Conservation (phyloP, 2,113 vertebrate species). For the Zootoca vivipara region DNA sequence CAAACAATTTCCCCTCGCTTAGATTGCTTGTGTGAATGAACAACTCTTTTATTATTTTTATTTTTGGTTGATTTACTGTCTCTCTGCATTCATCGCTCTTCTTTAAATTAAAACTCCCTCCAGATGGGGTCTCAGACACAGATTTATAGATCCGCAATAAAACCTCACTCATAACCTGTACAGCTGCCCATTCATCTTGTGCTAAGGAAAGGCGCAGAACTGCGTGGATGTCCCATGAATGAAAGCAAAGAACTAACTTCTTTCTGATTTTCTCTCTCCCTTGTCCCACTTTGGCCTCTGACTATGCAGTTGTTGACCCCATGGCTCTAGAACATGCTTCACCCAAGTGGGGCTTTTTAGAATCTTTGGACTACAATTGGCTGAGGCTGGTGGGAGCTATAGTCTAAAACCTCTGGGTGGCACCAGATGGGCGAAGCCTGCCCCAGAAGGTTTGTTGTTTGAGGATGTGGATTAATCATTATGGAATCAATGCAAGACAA, state of each 20-base stretch:
- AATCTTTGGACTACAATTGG: too few relatives aligned
- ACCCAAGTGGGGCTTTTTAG: too few relatives aligned
- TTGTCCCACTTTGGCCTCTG: conserved; percentile 36
- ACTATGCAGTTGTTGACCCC: neutral
- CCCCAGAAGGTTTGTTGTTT: neutral
- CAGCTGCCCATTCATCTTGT: conserved; percentile 79
- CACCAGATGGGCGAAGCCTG: too few relatives aligned
- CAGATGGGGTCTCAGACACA: conserved; percentile 81
- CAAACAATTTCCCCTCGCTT: conserved; percentile 33
- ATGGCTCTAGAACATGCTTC: neutral
- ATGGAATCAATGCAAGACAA: neutral
- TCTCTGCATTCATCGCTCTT: conserved; percentile 75
- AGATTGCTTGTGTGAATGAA: conserved; percentile 63
- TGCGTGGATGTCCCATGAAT: conserved; percentile 75
- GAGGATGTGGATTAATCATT: neutral
- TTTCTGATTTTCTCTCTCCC: neutral
- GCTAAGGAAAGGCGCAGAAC: conserved; percentile 75
- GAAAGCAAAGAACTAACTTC: conserved; percentile 67
- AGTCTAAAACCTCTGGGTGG: too few relatives aligned
- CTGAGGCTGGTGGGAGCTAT: too few relatives aligned
- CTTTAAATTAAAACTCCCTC: conserved; percentile 87
- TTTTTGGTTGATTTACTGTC: conserved; percentile 74
- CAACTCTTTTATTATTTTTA: conserved; percentile 65
- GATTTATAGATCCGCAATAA: conserved; percentile 86
- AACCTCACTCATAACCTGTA: conserved; percentile 83